Percentiles rank a stretch among this genome's conserved stretches.
phyloP scores from a whole-genome alignment of 1,140 invertebrate species.

The Drosophila neocordata region DNA sequence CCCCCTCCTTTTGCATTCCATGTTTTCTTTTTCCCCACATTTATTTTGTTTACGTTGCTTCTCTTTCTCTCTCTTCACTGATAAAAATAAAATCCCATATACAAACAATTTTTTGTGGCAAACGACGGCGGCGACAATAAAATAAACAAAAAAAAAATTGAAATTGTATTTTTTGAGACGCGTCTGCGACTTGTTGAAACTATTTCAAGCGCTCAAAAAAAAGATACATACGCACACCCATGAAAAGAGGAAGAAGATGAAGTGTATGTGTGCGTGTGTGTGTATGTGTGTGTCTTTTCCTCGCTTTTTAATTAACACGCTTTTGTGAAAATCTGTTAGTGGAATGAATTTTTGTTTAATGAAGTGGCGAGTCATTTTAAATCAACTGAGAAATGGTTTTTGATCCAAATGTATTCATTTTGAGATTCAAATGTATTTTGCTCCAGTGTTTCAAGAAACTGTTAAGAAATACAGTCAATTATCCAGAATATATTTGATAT shows the following conservation, averaged over 20 bases:
- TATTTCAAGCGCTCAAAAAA: constrained; percentile 52
- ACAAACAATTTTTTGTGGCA: constrained; percentile 46
- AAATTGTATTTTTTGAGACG: constrained; percentile 45
- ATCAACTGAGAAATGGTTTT: background rate
- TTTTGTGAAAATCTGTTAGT: constrained; percentile 50
- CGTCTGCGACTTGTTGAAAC: constrained; percentile 53
- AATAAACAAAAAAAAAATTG: constrained; percentile 47
- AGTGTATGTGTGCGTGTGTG: background rate
- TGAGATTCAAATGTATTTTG: too few relatives aligned
- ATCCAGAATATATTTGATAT: too few relatives aligned
- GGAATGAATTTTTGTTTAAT: constrained; percentile 43
- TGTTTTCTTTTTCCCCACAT: background rate
- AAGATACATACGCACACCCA: constrained; percentile 18
- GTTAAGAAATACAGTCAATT: too few relatives aligned
- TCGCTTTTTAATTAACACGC: constrained; percentile 44
- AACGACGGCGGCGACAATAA: constrained; percentile 45
- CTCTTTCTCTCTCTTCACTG: constrained; percentile 14
- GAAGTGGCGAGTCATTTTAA: constrained; percentile 26
- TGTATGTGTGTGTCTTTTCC: constrained; percentile 4
- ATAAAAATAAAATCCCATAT: constrained; percentile 57
- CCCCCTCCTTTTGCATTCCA: constrained; percentile 8
- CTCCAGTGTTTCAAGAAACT: too few relatives aligned
- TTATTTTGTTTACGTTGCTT: constrained; percentile 45
- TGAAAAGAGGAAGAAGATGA: background rate
- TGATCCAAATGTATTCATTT: constrained; percentile 4